phyloP scores from a whole-genome alignment of 1,140 invertebrate species.

The Drosophila subobscura region DNA sequence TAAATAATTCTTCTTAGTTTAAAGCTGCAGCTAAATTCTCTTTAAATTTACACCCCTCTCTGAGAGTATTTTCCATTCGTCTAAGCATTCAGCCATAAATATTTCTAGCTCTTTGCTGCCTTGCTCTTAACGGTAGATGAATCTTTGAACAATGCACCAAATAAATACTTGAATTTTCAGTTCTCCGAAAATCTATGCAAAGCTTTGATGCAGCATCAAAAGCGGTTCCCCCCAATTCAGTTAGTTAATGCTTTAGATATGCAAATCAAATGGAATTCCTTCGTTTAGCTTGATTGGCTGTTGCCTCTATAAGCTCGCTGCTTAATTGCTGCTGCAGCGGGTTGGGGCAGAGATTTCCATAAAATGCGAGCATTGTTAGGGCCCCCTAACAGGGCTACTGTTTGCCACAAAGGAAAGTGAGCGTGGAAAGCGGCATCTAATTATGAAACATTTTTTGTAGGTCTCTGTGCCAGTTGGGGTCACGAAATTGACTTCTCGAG shows the following conservation, averaged over 20 bases:
- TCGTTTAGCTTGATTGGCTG: slow-evolving; percentile 20
- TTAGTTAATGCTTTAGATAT: slow-evolving; percentile 75
- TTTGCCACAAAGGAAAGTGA: slow-evolving; percentile 58
- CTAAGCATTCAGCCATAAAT: not conserved
- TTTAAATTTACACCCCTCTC: no score
- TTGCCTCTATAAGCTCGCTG: slow-evolving; percentile 32
- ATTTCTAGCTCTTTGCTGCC: slow-evolving; percentile 16
- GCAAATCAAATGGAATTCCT: slow-evolving; percentile 65
- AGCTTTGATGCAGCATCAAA: slow-evolving; percentile 50
- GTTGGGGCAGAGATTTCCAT: slow-evolving; percentile 50
- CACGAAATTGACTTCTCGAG: slow-evolving; percentile 58
- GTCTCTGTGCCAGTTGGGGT: slow-evolving; percentile 50
- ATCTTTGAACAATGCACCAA: slow-evolving; percentile 67
- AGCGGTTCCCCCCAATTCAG: slow-evolving; percentile 30
- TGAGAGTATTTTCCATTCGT: slow-evolving; percentile 16
- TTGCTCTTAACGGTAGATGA: slow-evolving; percentile 61
- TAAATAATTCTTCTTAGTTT: no score
- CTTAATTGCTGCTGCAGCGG: slow-evolving; percentile 63
- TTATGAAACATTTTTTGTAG: slow-evolving; percentile 44
- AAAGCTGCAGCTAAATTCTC: no score
- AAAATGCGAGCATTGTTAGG: slow-evolving; percentile 50
- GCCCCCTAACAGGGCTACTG: slow-evolving; percentile 35
- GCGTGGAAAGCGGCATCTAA: slow-evolving; percentile 62
- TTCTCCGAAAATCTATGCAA: slow-evolving; percentile 73
- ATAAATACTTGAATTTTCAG: slow-evolving; percentile 65